Evolutionary conservation across 37 sponge, comb jelly and placozoan genomes (phyloP).

Genomic region (Crambe crambe): DNA sequence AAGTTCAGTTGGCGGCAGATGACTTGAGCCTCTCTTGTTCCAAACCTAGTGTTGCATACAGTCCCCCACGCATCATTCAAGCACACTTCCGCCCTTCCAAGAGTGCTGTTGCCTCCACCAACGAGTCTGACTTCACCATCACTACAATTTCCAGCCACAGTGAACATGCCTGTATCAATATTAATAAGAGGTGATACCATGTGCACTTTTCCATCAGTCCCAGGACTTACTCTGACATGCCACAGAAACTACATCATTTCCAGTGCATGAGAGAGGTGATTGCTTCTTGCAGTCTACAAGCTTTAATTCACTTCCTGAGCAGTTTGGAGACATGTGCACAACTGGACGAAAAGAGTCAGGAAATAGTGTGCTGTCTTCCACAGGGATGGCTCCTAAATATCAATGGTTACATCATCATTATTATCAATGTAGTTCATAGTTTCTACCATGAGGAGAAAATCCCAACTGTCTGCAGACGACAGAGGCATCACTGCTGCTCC

Average conservation of each 20-base stretch:
- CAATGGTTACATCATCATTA: neutral
- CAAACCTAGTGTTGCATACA: constrained; percentile 19
- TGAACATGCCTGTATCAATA: no score
- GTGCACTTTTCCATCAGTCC: no score
- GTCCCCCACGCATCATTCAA: constrained; percentile 36
- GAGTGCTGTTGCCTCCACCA: constrained; percentile 15
- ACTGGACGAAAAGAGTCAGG: neutral
- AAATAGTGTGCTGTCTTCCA: neutral
- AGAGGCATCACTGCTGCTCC: constrained; percentile 36
- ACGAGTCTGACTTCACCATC: constrained; percentile 41
- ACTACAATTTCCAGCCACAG: constrained; percentile 19
- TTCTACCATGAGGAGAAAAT: constrained; percentile 40
- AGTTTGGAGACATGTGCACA: neutral
- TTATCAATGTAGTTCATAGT: neutral
- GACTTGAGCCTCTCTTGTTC: constrained; percentile 6
- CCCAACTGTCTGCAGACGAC: constrained; percentile 39
- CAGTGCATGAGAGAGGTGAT: no score
- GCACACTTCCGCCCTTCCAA: constrained; percentile 37
- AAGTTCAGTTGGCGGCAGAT: constrained; percentile 8
- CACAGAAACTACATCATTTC: no score
- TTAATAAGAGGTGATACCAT: no score
- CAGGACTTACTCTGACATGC: no score
- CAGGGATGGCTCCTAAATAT: neutral
- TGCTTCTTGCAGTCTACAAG: no score
- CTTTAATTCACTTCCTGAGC: neutral